Evolutionary conservation across 30 jellyfish, hydroid and myxozoan species (phyloP).

Genomic region (Turritopsis dohrnii): DNA sequence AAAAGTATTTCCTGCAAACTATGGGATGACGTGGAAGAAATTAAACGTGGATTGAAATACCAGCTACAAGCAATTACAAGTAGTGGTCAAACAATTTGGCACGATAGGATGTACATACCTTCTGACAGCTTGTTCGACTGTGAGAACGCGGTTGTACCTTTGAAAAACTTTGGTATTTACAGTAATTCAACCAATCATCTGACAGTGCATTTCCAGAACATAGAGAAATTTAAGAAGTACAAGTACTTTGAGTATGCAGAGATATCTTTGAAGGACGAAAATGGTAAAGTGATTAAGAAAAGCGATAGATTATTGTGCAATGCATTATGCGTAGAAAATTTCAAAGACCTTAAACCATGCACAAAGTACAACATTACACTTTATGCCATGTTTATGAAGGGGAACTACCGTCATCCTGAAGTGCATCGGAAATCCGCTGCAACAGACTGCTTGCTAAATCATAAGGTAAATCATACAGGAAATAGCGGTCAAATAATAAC

Average conservation of each 20-base stretch:
- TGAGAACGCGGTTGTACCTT: background rate
- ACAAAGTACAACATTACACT: too few species aligned
- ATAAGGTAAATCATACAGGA: background rate
- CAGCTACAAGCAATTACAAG: background rate
- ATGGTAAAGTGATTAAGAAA: background rate
- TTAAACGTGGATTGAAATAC: background rate
- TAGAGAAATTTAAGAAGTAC: background rate
- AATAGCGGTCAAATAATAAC: background rate
- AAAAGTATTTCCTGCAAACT: background rate
- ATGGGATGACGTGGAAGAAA: background rate
- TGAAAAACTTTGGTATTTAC: background rate
- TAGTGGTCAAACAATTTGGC: background rate
- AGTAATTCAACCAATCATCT: background rate
- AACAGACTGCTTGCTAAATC: background rate
- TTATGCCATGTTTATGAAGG: too few species aligned
- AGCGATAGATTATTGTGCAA: too few species aligned
- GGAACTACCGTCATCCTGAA: too few species aligned
- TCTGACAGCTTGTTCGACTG: background rate
- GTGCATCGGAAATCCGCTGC: too few species aligned
- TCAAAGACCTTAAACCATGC: too few species aligned
- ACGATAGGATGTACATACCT: background rate
- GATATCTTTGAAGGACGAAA: background rate
- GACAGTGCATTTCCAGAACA: background rate
- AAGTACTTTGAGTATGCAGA: background rate
- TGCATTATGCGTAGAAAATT: too few species aligned